Evolutionary conservation across 2,888 invertebrate genomes (phyloP).

Genomic region (Rotaria macrura): DNA sequence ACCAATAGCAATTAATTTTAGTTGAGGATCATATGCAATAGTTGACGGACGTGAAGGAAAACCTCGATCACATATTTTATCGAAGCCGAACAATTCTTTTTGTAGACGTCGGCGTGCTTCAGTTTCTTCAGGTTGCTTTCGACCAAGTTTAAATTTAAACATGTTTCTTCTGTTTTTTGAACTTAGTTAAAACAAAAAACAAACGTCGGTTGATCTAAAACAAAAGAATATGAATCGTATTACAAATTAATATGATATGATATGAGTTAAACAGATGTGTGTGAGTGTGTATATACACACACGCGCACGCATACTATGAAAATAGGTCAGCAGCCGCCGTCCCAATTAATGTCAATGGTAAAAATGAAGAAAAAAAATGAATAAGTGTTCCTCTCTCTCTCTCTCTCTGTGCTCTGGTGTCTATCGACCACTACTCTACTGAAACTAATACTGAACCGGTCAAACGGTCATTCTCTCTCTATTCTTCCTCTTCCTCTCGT

Average conservation of each 20-base stretch:
- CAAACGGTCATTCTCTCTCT: constrained; percentile 1
- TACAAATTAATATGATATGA: background rate
- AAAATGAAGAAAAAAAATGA: background rate
- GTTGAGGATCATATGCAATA: constrained; percentile 77
- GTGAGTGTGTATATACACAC: too few species aligned
- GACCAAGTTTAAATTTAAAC: constrained; percentile 3
- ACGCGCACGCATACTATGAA: background rate
- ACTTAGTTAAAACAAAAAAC: background rate
- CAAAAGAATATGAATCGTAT: background rate
- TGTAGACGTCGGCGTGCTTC: constrained; percentile 28
- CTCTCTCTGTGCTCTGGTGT: too few species aligned
- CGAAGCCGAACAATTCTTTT: constrained; percentile 30
- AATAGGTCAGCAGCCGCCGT: background rate
- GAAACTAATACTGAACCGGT: background rate
- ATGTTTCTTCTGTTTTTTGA: background rate
- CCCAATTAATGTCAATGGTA: background rate
- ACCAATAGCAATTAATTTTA: constrained; percentile 77
- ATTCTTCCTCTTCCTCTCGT: background rate
- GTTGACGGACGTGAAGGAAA: constrained; percentile 91
- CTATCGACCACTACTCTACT: background rate
- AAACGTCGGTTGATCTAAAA: background rate
- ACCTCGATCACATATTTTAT: constrained; percentile 79
- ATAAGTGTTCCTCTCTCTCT: background rate
- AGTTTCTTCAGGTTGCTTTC: constrained; percentile 6
- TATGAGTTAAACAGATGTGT: background rate